These are phyloP conservation scores for Cyanoderma ruficeps DNA, from an alignment of 2,113 vertebrate species.

Conservation along the genomic window DNA sequence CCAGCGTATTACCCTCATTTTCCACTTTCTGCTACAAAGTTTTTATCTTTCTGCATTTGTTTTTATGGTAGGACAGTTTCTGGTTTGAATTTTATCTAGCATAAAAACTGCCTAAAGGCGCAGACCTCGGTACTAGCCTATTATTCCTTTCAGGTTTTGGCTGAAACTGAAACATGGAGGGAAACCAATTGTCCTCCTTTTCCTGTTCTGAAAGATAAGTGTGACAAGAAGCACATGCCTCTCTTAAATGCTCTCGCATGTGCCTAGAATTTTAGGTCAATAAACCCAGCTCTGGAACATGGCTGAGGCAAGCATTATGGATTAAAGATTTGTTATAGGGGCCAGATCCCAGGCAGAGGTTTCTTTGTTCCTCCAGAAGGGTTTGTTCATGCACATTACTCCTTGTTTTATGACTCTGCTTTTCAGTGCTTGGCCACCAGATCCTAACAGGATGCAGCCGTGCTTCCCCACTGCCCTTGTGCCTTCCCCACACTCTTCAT, in stretches of 20 bases:
- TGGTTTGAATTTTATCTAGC: constrained; percentile 54
- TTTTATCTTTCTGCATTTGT: constrained; percentile 35
- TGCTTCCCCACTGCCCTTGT: not conserved
- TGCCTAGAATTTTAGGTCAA: constrained; percentile 28
- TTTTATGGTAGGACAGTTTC: constrained; percentile 27
- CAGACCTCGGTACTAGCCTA: not conserved
- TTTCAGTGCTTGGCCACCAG: not conserved
- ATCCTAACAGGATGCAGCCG: not conserved
- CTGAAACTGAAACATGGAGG: constrained; percentile 30
- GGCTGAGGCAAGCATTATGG: not conserved
- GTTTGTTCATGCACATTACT: not conserved
- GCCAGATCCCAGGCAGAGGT: not conserved
- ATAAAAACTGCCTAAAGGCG: constrained; percentile 38
- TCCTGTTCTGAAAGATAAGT: constrained; percentile 60
- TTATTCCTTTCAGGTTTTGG: constrained; percentile 54
- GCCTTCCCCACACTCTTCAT: accelerated
- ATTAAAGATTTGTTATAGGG: not conserved
- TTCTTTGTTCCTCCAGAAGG: constrained; percentile 40
- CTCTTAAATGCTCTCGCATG: not conserved
- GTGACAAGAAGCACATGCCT: constrained; percentile 65
- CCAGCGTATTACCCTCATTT: not conserved
- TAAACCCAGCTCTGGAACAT: constrained; percentile 10
- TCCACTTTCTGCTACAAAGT: constrained; percentile 19
- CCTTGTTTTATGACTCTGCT: not conserved
- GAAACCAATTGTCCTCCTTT: constrained; percentile 61